Conservation (phyloP, 2,888 invertebrate species). For the Pollenia angustigena region DNA sequence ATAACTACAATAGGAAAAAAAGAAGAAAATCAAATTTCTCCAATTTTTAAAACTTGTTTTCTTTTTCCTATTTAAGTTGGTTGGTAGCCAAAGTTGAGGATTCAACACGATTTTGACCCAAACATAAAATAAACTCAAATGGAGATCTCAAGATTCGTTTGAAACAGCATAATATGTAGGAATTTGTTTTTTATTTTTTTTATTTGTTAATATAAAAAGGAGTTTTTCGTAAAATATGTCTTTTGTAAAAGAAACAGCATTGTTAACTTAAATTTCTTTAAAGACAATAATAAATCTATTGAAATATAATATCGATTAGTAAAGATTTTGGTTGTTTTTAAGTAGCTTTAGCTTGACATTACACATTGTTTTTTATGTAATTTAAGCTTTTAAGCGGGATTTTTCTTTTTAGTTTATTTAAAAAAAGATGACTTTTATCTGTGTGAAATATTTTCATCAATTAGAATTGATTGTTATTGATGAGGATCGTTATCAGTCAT, state of each 20-base stretch:
- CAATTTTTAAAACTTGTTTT: conserved; percentile 35
- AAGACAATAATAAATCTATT: not conserved
- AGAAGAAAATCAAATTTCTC: conserved; percentile 46
- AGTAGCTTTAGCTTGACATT: not conserved
- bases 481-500: too few relatives aligned
- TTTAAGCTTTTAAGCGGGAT: not conserved
- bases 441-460: too few relatives aligned
- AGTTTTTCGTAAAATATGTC: not conserved
- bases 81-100: conserved; percentile 28
- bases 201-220: not conserved
- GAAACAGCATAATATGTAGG: too few relatives aligned
- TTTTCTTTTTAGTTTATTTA: not conserved
- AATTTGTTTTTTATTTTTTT: too few relatives aligned
- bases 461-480: too few relatives aligned
- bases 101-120: conserved; percentile 72
- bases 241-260: conserved; percentile 2
- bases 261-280: not conserved
- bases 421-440: too few relatives aligned
- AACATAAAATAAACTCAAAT: conserved; percentile 63
- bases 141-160: conserved; percentile 56
- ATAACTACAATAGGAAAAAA: conserved; percentile 1
- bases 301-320: not conserved
- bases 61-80: not conserved
- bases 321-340: not conserved
- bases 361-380: conserved; percentile 4